Evolutionary conservation across 2,888 invertebrate genomes (phyloP), one percentile per base, ranked within the genome.

Genomic region (Orchesellides sinensis): DNA sequence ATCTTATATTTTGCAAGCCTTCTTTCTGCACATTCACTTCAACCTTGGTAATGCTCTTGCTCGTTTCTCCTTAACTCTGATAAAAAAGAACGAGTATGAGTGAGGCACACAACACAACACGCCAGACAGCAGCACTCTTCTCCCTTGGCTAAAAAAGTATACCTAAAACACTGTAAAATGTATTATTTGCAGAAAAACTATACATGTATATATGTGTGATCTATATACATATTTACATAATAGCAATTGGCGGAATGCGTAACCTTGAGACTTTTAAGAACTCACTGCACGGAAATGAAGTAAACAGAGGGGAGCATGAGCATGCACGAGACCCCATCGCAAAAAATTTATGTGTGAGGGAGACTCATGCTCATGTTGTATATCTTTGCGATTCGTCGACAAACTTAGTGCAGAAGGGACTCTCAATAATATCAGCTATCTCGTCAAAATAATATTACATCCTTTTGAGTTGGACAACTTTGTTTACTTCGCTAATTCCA

Each of bases 201-300:
- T n/a, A n/a, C n/a, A n/a, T n/a, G n/a, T n/a, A n/a, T n/a, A n/a
- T n/a, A n/a, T n/a, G n/a, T n/a, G n/a, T n/a, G n/a, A n/a, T n/a
- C n/a, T n/a, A n/a, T n/a, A n/a, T n/a, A n/a, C n/a, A n/a, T n/a
- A n/a, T n/a, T n/a, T n/a, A n/a, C n/a, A 40, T 1, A 40, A 40
- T n/a, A 40, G 10, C 40, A 52, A 27, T 40, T 66, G 65, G 45
- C 54, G 45, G 75, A 40, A 75, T 75, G 54, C 54, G 75, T 83
- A 83, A 85, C 84, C 84, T 85, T 85, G 84, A 85, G 84, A 85
- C 82, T 86, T 49, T 83, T 80, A 78, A 83, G 84, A n/a, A n/a
- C n/a, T n/a, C n/a, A 84, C 82, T 84, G 84, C 83, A 84, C 84
- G 84, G 85, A 86, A 84, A 86, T 82, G 74, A 81, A 84, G 84